These are phyloP conservation scores for Xylophagus ater DNA, from an alignment of 2,888 invertebrate genomes.

Conservation along the genomic window DNA sequence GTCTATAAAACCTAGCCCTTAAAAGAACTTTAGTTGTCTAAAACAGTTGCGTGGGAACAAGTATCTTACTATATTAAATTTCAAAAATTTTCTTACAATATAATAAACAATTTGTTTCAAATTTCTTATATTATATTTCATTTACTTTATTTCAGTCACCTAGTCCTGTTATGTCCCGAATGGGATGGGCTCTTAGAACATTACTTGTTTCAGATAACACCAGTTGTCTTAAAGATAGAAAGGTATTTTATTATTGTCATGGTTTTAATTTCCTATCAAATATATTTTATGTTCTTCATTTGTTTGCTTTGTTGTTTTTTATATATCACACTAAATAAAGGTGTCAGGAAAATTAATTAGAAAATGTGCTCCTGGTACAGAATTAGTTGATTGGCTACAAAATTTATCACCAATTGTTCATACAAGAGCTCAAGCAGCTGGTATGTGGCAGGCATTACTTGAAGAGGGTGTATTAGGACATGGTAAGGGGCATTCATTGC, in stretches of 20 bases:
- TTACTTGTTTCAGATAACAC: constrained; percentile 52
- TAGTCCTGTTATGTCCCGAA: constrained; percentile 52
- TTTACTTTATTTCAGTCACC: constrained; percentile 44
- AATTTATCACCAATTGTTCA: constrained; percentile 51
- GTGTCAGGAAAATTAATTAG: constrained; percentile 51
- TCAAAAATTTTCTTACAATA: too few species aligned
- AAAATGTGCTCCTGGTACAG: constrained; percentile 63
- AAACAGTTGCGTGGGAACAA: too few species aligned
- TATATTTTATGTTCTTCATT: background rate
- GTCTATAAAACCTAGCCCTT: too few species aligned
- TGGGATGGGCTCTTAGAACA: constrained; percentile 58
- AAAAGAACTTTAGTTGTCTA: too few species aligned
- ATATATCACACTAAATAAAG: constrained; percentile 19
- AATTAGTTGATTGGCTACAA: constrained; percentile 71
- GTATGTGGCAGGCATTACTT: constrained; percentile 73
- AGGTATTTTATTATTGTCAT: constrained; percentile 34
- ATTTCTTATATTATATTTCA: too few species aligned
- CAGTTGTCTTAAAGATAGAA: constrained; percentile 53
- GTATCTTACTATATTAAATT: too few species aligned
- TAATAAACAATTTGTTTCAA: too few species aligned
- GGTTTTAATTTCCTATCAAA: background rate
- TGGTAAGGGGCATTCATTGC: constrained; percentile 42
- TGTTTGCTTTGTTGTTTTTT: background rate
- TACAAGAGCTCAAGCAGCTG: constrained; percentile 57
- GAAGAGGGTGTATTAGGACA: constrained; percentile 69